These are phyloP conservation scores for Platynereis dumerilii DNA, from an alignment of 2,888 invertebrate species.

Conservation along the genomic window DNA sequence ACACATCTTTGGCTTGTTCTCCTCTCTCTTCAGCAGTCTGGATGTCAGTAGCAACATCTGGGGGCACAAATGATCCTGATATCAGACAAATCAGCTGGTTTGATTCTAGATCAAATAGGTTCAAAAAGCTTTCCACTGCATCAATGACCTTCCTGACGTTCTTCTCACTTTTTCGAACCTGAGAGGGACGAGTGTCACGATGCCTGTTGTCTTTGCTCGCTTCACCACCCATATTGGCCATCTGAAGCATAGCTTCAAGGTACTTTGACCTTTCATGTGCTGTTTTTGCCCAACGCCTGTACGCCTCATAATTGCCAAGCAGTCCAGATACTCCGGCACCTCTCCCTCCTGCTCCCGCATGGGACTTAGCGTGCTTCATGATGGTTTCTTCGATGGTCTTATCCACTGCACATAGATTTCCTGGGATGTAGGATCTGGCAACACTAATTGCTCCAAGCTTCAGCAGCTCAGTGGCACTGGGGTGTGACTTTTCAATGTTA, in stretches of 20 bases:
- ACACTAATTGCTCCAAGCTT: slow-evolving; percentile 18
- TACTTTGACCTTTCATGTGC: slow-evolving; percentile 13
- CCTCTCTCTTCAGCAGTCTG: slow-evolving; percentile 16
- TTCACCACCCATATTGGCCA: slow-evolving; percentile 15
- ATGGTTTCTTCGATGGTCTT: slow-evolving; percentile 21
- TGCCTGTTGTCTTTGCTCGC: no score
- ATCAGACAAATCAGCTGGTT: no score
- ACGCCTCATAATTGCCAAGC: slow-evolving; percentile 28
- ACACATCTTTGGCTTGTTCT: slow-evolving; percentile 2
- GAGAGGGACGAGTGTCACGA: no score
- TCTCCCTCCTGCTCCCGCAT: slow-evolving; percentile 31
- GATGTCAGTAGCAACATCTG: no score
- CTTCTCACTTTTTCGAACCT: no score
- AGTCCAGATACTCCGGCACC: slow-evolving; percentile 34
- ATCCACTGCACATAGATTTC: slow-evolving; percentile 14
- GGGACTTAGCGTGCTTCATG: slow-evolving; percentile 18
- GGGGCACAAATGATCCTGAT: no score
- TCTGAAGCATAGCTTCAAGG: neutral
- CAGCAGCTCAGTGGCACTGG: slow-evolving; percentile 12
- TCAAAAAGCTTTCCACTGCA: slow-evolving; percentile 23
- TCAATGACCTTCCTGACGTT: no score
- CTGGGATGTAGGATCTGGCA: slow-evolving; percentile 14
- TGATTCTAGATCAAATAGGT: slow-evolving; percentile 27
- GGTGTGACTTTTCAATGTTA: no score
- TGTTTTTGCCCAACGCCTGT: slow-evolving; percentile 34